Evolutionary conservation across 2,113 vertebrate species (phyloP), one percentile per base, ranked within the genome.

Genomic region (Aphelocoma coerulescens): DNA sequence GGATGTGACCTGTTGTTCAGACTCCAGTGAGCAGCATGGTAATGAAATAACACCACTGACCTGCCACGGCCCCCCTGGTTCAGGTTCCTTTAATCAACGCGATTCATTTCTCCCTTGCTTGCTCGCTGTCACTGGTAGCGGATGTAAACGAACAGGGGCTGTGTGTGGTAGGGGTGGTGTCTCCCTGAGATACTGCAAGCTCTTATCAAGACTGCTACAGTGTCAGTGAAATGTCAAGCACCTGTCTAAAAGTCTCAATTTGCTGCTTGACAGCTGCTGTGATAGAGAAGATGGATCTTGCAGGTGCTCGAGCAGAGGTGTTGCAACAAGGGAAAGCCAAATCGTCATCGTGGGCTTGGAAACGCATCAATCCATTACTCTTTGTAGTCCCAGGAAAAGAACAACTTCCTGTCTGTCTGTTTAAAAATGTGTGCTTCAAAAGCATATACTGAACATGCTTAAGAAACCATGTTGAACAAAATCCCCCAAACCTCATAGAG

Each of bases 101-200:
- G 79, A 96, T 97, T 97, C 95, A 91, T 92, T 97, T 97, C 92
- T 94, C 87, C 95, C 86, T 83, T 97, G 89, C 95, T 97, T 94
- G 67, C 89, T 91, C 2, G 87, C 95, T 97, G 95, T 97, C 96
- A 97, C 54, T 41, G 52, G 62, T 10, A 67, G 93, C 68, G 73
- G 93, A 97, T 96, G 93, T 79, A 87, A 96, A 85, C 11, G 14
- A 93, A 91, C 89, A 57, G 61, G 80, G 85, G 52, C 4, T 85
- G 74, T 66, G 63, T 59, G 55, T 58, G 33, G 89, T 49, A 87
- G 73, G 71, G 63, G 58, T 57, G 79, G 57, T 79, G 88, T 76
- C 66, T 76, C 66, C 74, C 19, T 1, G 3, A 87, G 61, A 83
- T 46, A 92, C 62, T 66, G 59, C 68, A 65, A 10, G 51, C 77